Evolutionary conservation across 2,888 invertebrate genomes (phyloP).

Genomic region (Chromoteleia sp.): DNA sequence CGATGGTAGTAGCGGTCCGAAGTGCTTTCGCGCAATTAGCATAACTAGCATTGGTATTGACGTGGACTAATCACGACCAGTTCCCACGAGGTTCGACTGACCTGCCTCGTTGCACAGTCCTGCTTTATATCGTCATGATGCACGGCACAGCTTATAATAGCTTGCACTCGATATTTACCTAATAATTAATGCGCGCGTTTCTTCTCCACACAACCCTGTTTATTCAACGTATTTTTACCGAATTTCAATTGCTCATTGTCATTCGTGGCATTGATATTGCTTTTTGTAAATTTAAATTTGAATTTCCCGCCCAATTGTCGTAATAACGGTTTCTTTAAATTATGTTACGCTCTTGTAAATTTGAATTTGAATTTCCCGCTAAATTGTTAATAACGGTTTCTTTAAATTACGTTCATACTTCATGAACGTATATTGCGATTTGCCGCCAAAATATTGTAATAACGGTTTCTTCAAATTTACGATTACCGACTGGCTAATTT

Average conservation of each 20-base stretch:
- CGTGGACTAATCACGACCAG: slow-evolving; percentile 81
- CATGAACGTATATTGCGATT: too few relatives aligned
- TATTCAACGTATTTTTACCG: slow-evolving; percentile 29
- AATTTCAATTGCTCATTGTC: slow-evolving; percentile 30
- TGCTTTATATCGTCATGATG: slow-evolving; percentile 65
- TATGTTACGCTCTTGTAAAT: not conserved
- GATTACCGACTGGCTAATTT: too few relatives aligned
- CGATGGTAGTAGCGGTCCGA: slow-evolving; percentile 74
- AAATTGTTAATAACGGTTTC: not conserved
- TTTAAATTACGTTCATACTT: too few relatives aligned
- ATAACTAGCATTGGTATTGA: slow-evolving; percentile 81
- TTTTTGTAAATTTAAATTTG: not conserved
- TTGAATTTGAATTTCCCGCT: slow-evolving; percentile 6
- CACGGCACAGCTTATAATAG: slow-evolving; percentile 60
- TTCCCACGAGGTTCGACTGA: slow-evolving; percentile 80
- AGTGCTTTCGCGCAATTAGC: slow-evolving; percentile 82
- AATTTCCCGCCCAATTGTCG: slow-evolving; percentile 1
- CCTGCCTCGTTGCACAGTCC: slow-evolving; percentile 60
- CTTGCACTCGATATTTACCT: slow-evolving; percentile 63
- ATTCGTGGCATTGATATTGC: not conserved
- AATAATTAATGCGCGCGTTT: slow-evolving; percentile 55
- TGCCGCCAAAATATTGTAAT: too few relatives aligned
- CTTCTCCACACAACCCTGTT: slow-evolving; percentile 28
- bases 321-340: not conserved
- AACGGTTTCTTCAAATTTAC: too few relatives aligned